These are phyloP conservation scores for Hydrozoanthus gracilis DNA, from an alignment of 92 coral and sea anemone genomes.

Conservation along the genomic window DNA sequence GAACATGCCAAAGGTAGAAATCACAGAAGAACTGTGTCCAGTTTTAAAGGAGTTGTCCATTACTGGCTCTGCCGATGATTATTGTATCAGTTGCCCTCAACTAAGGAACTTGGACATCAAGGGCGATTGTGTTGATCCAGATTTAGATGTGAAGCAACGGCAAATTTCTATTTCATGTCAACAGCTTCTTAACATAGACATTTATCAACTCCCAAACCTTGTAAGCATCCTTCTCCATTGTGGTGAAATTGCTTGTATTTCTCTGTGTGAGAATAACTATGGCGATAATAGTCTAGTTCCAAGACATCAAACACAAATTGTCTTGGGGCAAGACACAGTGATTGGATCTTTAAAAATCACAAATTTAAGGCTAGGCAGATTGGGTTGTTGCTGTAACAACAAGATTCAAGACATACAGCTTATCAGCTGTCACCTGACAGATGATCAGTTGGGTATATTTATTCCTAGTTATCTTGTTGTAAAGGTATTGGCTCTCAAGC, in stretches of 20 bases:
- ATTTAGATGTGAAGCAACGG: background rate
- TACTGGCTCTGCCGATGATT: constrained; percentile 45
- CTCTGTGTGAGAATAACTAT: constrained; percentile 45
- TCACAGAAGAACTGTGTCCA: constrained; percentile 67
- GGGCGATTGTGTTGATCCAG: constrained; percentile 58
- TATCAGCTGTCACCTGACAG: constrained; percentile 28
- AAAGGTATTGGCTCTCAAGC: constrained; percentile 30
- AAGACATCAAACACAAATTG: background rate
- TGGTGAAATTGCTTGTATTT: constrained; percentile 32
- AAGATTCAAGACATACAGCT: constrained; percentile 34
- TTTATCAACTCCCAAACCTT: constrained; percentile 56
- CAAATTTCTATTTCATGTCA: constrained; percentile 34
- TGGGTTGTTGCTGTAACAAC: constrained; percentile 31
- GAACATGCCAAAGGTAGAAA: constrained; percentile 46
- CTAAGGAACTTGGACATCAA: constrained; percentile 54
- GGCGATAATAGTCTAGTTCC: background rate
- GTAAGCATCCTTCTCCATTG: constrained; percentile 36
- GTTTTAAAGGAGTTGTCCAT: constrained; percentile 35
- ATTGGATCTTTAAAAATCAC: constrained; percentile 49
- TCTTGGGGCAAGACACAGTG: constrained; percentile 47
- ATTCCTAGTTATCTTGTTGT: constrained; percentile 34
- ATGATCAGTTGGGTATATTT: constrained; percentile 34
- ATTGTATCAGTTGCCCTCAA: constrained; percentile 35
- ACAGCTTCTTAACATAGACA: constrained; percentile 39
- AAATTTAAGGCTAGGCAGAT: constrained; percentile 31